Evolutionary conservation across 2,888 invertebrate genomes (phyloP).

Genomic region (Cheilosia grossa): DNA sequence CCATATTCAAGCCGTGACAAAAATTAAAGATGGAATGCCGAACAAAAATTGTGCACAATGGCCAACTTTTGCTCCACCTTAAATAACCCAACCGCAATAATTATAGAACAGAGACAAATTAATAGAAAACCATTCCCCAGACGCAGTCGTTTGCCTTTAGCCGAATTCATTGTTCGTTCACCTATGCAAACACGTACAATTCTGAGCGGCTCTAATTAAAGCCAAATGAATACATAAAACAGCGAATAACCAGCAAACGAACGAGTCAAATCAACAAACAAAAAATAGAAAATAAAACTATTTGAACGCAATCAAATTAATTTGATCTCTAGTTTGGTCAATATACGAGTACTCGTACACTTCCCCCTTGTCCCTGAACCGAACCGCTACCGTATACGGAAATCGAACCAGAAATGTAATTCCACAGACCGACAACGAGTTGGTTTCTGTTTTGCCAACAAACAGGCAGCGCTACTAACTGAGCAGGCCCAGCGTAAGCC

Average conservation of each 20-base stretch:
- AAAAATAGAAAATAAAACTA: constrained; percentile 33
- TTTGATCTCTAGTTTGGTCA: constrained; percentile 49
- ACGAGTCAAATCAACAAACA: constrained; percentile 18
- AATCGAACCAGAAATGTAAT: constrained; percentile 59
- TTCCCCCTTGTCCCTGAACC: neutral
- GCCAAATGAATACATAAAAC: constrained; percentile 44
- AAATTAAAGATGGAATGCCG: no score
- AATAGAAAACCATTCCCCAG: no score
- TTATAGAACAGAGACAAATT: no score
- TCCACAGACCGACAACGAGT: constrained; percentile 30
- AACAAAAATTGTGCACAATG: no score
- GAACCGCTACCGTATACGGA: constrained; percentile 52
- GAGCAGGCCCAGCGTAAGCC: constrained; percentile 15
- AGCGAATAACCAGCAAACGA: neutral
- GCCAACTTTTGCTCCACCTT: no score
- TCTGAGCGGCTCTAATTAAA: constrained; percentile 37
- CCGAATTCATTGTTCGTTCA: neutral
- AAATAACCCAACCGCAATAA: no score
- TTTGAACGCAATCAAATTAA: constrained; percentile 43
- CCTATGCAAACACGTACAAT: neutral
- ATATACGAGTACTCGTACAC: neutral
- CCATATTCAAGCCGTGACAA: no score
- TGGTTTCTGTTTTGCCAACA: constrained; percentile 39
- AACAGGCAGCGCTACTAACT: constrained; percentile 28
- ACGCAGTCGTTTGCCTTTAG: no score